These are phyloP conservation scores for Aradus depressus DNA, from an alignment of 2,888 invertebrate genomes.

Conservation along the genomic window DNA sequence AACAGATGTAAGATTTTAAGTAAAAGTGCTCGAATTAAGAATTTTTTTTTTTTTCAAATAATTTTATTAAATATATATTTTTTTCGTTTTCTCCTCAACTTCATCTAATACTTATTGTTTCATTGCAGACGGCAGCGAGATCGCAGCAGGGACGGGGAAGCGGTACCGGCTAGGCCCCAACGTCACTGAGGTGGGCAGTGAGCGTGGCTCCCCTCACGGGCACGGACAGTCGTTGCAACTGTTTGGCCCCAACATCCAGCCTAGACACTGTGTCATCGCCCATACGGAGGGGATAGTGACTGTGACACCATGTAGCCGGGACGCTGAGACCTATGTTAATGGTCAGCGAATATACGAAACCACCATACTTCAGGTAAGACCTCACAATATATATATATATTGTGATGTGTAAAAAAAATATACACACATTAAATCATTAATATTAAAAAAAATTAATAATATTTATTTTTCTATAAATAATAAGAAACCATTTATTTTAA, in stretches of 20 bases:
- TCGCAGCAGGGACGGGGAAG: conserved; percentile 39
- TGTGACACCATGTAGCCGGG: conserved; percentile 83
- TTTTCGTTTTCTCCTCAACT: background rate
- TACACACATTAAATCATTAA: background rate
- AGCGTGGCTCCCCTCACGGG: conserved; percentile 48
- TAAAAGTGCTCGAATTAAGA: too few relatives aligned
- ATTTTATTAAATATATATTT: too few relatives aligned
- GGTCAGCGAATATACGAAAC: conserved; percentile 85
- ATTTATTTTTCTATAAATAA: background rate
- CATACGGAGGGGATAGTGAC: conserved; percentile 82
- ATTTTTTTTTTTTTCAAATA: too few relatives aligned
- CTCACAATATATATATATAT: background rate
- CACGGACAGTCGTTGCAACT: conserved; percentile 51
- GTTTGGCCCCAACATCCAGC: conserved; percentile 83
- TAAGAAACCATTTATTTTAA: too few relatives aligned
- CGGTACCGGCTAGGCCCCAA: conserved; percentile 48
- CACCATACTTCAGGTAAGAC: conserved; percentile 68
- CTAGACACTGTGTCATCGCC: conserved; percentile 90
- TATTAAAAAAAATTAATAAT: background rate
- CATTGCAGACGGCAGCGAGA: conserved; percentile 42
- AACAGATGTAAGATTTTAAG: too few relatives aligned
- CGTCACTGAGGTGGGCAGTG: conserved; percentile 60
- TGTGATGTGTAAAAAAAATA: background rate
- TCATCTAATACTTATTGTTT: background rate
- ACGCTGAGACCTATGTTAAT: conserved; percentile 91